Base-by-base conservation (phyloP, 2,888 invertebrate genomes). In the Drosophila affinis region DNA sequence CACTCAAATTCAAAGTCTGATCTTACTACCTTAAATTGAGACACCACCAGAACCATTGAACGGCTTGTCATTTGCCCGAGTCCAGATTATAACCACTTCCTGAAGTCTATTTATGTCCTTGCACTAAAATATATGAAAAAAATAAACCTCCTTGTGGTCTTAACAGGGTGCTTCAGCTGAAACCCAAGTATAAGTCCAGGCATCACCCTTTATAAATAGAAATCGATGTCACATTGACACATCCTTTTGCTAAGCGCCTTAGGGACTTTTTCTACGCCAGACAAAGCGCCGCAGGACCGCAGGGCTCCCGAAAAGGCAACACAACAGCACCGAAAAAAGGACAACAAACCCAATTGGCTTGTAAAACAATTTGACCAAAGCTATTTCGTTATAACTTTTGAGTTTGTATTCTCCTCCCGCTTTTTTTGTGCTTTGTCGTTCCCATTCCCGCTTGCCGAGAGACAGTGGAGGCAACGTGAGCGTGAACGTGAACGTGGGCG, bases 381-480 rank as follows among this genome's bases (percentile, higher is more conserved):
- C 77, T 56, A 81, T 83, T 83, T 81, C 64, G 77, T 79, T 79
- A 79, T 72, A 86, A 81, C 81, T 86, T 83, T 72, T 58, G 59
- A 65, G 49, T 72, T 76, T 57, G 67, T 52, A 72, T 48, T 64
- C 65, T 58, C 46, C 21, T 56, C 46, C 57, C 48, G n/a, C n/a
- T 32, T 32, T 32, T 29, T 29, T 44, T 45, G 55, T 55, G 18
- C 17, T 70, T 39, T 52, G 60, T 53, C 56, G 3, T 54, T 54
- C 24, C 10, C 62, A 57, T 54, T 32, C 7, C 60, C 54, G 54
- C 49, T 74, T 71, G 27, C 49, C 14, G 6, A 14, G 6, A 7
- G 7, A 9, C 29, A 52, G 53, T 62, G 48, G 48, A 48, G 27
- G 45, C 57, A 21, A 39, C 17, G 45, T 29, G 34, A 56, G 51